Percentiles rank a stretch among this genome's conserved stretches.
These are phyloP conservation scores for Panthera leo DNA, from an alignment of 2,113 vertebrate genomes.

Conservation along the genomic window DNA sequence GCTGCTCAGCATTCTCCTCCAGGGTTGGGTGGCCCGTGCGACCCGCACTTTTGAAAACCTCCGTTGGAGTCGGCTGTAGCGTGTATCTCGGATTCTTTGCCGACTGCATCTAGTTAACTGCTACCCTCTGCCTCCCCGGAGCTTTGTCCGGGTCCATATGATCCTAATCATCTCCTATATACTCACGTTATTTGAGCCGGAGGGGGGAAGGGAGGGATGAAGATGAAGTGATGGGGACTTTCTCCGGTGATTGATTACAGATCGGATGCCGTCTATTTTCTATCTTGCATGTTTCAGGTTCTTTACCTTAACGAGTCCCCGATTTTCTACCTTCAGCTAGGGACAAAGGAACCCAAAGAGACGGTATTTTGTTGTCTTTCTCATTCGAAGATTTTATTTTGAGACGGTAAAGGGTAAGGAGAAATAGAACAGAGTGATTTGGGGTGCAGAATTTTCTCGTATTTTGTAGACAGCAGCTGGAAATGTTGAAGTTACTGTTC, in stretches of 20 bases:
- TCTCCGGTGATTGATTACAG: slow-evolving; percentile 43
- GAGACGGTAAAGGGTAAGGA: not conserved
- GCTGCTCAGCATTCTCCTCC: not conserved
- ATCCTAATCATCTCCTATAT: not conserved
- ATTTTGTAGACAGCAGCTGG: not conserved
- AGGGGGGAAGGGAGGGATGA: not conserved
- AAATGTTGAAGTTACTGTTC: slow-evolving; percentile 18
- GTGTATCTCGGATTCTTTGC: not conserved
- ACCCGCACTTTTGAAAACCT: not conserved
- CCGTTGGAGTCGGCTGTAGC: not conserved
- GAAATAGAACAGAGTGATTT: slow-evolving; percentile 31
- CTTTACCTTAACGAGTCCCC: not conserved
- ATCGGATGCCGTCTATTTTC: not conserved
- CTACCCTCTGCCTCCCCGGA: not conserved
- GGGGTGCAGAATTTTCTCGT: not conserved
- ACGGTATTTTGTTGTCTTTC: not conserved
- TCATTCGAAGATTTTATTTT: slow-evolving; percentile 23
- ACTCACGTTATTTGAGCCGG: not conserved
- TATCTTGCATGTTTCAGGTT: not conserved
- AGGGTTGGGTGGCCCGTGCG: not conserved
- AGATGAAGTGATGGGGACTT: slow-evolving; percentile 52
- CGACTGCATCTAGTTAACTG: not conserved
- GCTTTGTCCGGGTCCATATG: slow-evolving; percentile 63
- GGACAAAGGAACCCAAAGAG: slow-evolving; percentile 68
- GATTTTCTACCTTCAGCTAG: not conserved